Evolutionary conservation across 2,888 invertebrate genomes (phyloP).

Genomic region (Watsonalla cultraria): DNA sequence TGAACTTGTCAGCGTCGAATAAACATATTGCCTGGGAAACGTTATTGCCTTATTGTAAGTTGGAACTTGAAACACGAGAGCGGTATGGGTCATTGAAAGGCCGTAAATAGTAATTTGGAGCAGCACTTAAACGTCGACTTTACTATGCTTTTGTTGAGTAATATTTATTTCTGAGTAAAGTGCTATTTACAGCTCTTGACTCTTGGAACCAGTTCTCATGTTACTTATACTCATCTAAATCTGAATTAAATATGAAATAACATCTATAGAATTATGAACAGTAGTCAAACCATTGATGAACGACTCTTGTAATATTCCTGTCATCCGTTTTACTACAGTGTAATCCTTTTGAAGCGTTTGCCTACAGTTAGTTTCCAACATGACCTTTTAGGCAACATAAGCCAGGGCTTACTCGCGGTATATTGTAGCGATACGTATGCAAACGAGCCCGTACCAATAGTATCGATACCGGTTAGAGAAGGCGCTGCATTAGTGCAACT

Average conservation of each 20-base stretch:
- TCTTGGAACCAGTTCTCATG: no score
- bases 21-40: conserved; percentile 43
- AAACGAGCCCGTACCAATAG: conserved; percentile 37
- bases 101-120: conserved; percentile 48
- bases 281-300: no score
- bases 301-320: no score
- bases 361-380: not conserved
- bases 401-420: conserved; percentile 9
- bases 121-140: conserved; percentile 10
- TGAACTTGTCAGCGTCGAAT: conserved; percentile 39
- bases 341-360: not conserved
- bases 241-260: no score
- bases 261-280: no score
- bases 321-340: no score
- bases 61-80: conserved; percentile 18
- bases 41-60: conserved; percentile 34
- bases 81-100: conserved; percentile 36
- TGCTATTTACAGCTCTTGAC: conserved; percentile 10
- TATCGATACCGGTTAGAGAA: conserved; percentile 42
- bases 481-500: conserved; percentile 62
- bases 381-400: not conserved
- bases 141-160: conserved; percentile 17
- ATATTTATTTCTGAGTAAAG: conserved; percentile 24
- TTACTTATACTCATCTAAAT: no score
- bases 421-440: conserved; percentile 33